phyloP scores from a whole-genome alignment of 2,797 vertebrate species.

The Peromyscus attwateri region DNA sequence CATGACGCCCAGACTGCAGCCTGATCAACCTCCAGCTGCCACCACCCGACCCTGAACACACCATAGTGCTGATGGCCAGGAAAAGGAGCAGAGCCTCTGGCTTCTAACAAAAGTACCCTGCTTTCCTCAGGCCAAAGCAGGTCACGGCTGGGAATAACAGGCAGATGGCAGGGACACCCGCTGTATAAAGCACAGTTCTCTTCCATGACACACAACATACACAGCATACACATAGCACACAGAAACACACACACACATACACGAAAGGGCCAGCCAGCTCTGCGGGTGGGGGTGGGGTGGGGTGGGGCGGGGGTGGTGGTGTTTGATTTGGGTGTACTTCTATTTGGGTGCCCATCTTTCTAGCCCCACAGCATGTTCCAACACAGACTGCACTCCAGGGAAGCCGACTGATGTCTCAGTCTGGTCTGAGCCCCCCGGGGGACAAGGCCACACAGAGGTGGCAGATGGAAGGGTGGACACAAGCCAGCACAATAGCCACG shows the following conservation, averaged over 20 bases:
- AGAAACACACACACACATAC: background rate
- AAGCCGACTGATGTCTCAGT: background rate
- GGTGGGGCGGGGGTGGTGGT: background rate
- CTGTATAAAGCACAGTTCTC: no score
- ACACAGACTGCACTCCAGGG: background rate
- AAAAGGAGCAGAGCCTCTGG: background rate
- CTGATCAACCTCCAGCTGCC: background rate
- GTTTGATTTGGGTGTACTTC: background rate
- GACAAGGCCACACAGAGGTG: background rate
- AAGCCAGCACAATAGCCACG: background rate
- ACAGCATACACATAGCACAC: background rate
- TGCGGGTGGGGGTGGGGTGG: no score
- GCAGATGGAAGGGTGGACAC: background rate
- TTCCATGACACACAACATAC: background rate
- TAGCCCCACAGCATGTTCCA: background rate
- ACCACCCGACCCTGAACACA: background rate
- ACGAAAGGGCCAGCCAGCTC: background rate
- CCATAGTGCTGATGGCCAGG: background rate
- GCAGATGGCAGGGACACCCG: background rate
- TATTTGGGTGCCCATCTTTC: background rate
- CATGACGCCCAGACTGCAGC: background rate
- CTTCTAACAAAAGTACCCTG: background rate
- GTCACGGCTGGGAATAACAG: conserved; percentile 65
- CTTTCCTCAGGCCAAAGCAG: conserved; percentile 70
- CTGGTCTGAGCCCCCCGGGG: background rate